Conservation (phyloP, 2,888 invertebrate genomes). For the Drosophila emarginata region DNA sequence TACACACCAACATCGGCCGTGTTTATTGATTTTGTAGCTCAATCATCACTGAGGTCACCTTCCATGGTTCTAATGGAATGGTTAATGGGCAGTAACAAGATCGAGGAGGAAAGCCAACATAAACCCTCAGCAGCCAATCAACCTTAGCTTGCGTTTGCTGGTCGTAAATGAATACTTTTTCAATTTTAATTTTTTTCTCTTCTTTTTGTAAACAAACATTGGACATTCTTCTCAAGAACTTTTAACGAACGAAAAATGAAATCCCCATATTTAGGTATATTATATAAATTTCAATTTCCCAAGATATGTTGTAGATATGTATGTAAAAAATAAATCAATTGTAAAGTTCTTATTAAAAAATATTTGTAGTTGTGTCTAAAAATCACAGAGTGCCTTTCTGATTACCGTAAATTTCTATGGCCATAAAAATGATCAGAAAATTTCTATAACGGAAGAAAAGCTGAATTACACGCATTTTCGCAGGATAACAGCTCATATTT, state of each 20-base stretch:
- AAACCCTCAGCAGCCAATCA: background rate
- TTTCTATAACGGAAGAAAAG: too few relatives aligned
- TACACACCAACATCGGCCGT: background rate
- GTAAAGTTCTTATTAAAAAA: slow-evolving; percentile 25
- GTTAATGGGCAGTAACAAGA: slow-evolving; percentile 87
- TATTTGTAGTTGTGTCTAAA: background rate
- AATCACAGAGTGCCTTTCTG: too few relatives aligned
- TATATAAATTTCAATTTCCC: background rate
- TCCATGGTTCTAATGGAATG: slow-evolving; percentile 91
- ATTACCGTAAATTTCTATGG: too few relatives aligned
- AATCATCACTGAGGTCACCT: slow-evolving; percentile 90
- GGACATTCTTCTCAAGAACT: background rate
- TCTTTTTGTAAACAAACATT: background rate
- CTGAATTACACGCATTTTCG: too few relatives aligned
- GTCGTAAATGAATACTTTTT: background rate
- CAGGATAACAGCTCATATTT: background rate
- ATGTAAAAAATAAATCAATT: slow-evolving; percentile 44
- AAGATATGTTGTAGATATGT: slow-evolving; percentile 72
- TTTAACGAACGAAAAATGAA: background rate
- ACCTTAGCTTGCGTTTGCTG: background rate
- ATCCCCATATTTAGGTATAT: background rate
- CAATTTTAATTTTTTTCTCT: background rate
- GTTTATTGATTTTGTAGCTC: slow-evolving; percentile 84
- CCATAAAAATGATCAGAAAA: too few relatives aligned
- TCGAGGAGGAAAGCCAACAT: slow-evolving; percentile 44